Conservation (phyloP, 2,797 vertebrate species). For the Buceros bicornis region DNA sequence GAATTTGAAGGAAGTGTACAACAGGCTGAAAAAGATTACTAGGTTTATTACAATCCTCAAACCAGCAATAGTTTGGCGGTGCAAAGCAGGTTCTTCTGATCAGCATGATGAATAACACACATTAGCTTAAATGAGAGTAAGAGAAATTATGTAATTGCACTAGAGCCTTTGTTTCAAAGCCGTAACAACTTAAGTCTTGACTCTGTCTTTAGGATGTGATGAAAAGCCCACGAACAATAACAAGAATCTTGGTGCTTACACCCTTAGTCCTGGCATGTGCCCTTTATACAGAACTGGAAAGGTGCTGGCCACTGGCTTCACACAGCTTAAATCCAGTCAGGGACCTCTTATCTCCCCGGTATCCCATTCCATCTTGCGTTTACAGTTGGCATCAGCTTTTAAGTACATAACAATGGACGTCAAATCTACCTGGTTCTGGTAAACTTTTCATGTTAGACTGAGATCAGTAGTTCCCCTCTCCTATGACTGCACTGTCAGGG, state of each 20-base stretch:
- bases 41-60: conserved; percentile 17
- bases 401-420: not conserved
- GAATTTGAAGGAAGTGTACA: not conserved
- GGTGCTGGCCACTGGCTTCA: not conserved
- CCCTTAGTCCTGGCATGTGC: not conserved
- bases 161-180: conserved; percentile 37
- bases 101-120: conserved; percentile 7
- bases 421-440: not conserved
- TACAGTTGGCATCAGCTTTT: not conserved
- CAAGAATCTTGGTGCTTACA: not conserved
- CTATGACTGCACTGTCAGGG: conserved; percentile 5
- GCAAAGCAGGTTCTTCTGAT: conserved; percentile 19
- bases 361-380: not conserved
- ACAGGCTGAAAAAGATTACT: conserved; percentile 9
- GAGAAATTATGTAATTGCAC: conserved; percentile 9
- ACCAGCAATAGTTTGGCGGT: conserved; percentile 23
- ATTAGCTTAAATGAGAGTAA: conserved; percentile 2
- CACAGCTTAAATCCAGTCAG: not conserved
- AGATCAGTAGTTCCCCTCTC: not conserved
- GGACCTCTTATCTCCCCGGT: not conserved
- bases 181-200: not conserved
- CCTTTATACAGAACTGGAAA: not conserved
- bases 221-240: conserved; percentile 20
- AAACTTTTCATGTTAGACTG: not conserved
- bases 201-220: conserved; percentile 8